Evolutionary conservation across 2,113 vertebrate genomes (phyloP).

Genomic region (Neodon shergylaensis): DNA sequence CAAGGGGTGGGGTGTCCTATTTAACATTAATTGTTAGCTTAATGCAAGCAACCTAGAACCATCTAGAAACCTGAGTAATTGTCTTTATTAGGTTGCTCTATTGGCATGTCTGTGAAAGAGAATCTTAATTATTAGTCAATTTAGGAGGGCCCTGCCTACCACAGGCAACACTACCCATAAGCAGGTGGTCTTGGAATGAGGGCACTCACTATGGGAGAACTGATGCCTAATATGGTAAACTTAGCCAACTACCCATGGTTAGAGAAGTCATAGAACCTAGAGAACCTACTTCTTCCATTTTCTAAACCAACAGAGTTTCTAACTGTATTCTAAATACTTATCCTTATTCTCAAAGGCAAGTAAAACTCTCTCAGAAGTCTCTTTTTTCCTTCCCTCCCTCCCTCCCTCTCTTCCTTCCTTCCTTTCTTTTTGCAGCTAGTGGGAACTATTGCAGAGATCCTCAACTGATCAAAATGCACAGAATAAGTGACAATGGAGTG

Average conservation of each 20-base stretch:
- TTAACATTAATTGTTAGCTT: background rate
- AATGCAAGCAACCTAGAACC: background rate
- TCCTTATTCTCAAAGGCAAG: background rate
- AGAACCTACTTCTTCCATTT: background rate
- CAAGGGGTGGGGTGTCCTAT: background rate
- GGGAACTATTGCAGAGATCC: background rate
- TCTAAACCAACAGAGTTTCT: background rate
- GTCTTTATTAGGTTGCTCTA: background rate
- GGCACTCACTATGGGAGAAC: background rate
- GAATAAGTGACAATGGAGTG: background rate
- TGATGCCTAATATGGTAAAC: background rate
- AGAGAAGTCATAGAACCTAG: background rate
- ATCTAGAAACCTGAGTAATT: background rate
- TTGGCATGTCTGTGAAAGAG: background rate
- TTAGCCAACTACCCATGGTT: background rate
- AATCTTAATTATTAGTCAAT: background rate
- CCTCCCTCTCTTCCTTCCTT: rapidly evolving
- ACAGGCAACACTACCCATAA: background rate
- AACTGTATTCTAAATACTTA: background rate
- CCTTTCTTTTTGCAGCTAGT: background rate
- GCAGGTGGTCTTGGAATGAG: background rate
- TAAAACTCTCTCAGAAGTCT: too few relatives aligned
- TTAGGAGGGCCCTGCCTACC: background rate
- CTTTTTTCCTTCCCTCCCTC: background rate
- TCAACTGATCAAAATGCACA: background rate